Conservation (phyloP, 2,113 vertebrate genomes). For the Mustela lutreola region DNA sequence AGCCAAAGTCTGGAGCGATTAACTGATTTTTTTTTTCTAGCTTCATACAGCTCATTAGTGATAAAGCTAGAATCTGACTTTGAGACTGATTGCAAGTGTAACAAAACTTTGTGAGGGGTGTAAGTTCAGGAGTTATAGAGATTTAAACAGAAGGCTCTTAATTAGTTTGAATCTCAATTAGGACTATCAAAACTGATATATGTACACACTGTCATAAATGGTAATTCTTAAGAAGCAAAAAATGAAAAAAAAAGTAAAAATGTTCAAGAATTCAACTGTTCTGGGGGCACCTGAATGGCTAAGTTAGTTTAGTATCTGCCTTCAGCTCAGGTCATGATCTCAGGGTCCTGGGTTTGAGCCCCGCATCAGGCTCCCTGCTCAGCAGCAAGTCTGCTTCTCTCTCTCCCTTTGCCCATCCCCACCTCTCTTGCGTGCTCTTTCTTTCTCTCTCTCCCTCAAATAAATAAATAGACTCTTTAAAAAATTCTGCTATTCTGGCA, state of each 20-base stretch:
- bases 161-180: neutral
- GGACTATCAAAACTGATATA: neutral
- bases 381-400: neutral
- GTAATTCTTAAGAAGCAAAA: neutral
- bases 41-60: neutral
- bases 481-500: neutral
- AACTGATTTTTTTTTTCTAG: neutral
- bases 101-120: neutral
- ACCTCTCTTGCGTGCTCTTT: neutral
- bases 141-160: neutral
- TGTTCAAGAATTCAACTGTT: neutral
- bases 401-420: neutral
- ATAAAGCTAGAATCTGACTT: neutral
- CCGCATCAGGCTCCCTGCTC: neutral
- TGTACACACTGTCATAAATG: neutral
- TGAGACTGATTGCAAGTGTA: neutral
- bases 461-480: neutral
- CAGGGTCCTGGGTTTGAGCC: neutral
- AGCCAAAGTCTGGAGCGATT: neutral
- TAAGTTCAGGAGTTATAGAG: neutral
- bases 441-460: neutral
- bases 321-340: neutral
- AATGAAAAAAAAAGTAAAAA: neutral
- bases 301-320: neutral
- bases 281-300: neutral